Evolutionary conservation across 2,797 vertebrate species (phyloP).

Genomic region (Glyptemys insculpta): DNA sequence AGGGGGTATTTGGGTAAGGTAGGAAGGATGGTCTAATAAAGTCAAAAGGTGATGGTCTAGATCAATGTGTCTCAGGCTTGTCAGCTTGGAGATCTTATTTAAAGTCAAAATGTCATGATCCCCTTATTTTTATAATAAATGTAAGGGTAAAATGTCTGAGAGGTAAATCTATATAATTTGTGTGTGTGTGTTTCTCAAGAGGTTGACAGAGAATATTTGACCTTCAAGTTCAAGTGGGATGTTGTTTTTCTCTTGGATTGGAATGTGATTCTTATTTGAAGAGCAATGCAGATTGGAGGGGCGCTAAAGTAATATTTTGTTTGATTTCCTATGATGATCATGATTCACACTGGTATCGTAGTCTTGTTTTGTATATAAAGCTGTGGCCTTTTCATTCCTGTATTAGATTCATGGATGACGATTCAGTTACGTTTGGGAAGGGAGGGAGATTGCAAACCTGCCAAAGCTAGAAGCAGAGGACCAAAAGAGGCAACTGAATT

Average conservation of each 20-base stretch:
- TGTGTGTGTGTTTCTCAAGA: not conserved
- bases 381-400: not conserved
- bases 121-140: not conserved
- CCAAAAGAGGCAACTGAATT: not conserved
- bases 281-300: not conserved
- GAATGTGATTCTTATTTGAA: not conserved
- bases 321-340: not conserved
- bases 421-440: not conserved
- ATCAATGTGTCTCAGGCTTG: not conserved
- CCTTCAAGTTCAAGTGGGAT: not conserved
- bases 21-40: not conserved
- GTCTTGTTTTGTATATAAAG: conserved; percentile 1
- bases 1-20: not conserved
- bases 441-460: not conserved
- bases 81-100: not conserved
- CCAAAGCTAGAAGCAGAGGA: not conserved
- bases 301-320: not conserved
- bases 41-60: not conserved
- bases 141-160: not conserved
- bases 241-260: not conserved
- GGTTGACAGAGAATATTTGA: not conserved
- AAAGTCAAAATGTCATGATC: not conserved
- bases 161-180: not conserved
- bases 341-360: fast-evolving
- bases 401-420: not conserved